Base-by-base conservation (phyloP, 2,797 vertebrate genomes). In the Mus minutoides region DNA sequence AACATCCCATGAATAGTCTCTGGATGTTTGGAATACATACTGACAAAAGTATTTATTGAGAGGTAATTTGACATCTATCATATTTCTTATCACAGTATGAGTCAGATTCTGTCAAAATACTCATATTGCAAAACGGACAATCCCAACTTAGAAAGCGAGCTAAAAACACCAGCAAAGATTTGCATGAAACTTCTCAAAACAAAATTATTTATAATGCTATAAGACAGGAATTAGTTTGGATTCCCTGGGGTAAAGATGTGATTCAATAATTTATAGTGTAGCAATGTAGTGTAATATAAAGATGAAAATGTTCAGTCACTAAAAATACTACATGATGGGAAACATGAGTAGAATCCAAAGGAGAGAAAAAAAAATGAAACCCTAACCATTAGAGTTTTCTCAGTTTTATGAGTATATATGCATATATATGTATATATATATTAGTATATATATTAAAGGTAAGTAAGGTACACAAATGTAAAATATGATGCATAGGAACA, bases 231-330 rank as follows among this genome's bases (percentile, higher is more conserved):
- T 83, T 58, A 93, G 80, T 10, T 58, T 90, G 43, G 83, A 52
- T 52, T 56, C 64, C 82, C 58, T 43, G 69, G 76, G 58, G 12
- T 89, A 64, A 94, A 46, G 29, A 85, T 34, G 21, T 85, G 83
- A 69, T 85, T 67, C 43, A 49, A n/a, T 85, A 96, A 96, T 64
- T 80, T 88, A 93, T 56, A 95, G 71, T 46, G 73, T 26, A 11
- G 10, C 52, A 92, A 83, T n/a, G 52, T 75, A 37, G 31, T 77
- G 29, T 64, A 92, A 94, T 49, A 93, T 67, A 90, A 91, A 49
- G n/a, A 90, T 58, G 29, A 22, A 79, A 96, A 96, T 79, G 9
- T 90, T 80, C 58, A 93, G 24, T 78, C 76, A 92, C 91, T 93
- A 93, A 95, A 49, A 77, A 91, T 94, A 94, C 54, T 62, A 62